Evolutionary conservation across 2,888 invertebrate species (phyloP).

Genomic region (Zonitis immaculata): DNA sequence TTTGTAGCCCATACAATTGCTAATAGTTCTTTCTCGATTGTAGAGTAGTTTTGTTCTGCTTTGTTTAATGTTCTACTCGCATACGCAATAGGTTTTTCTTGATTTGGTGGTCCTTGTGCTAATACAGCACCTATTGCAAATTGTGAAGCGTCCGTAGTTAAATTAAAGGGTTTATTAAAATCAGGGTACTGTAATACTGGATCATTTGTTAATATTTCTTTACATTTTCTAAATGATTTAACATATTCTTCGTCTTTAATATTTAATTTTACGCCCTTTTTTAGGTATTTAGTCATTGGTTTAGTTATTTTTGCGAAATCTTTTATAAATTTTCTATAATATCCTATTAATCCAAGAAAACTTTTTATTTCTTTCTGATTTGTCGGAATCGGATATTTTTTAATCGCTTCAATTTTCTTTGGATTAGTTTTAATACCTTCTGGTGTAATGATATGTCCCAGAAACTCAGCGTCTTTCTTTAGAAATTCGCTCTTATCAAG

Average conservation of each 20-base stretch:
- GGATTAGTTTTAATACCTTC: neutral
- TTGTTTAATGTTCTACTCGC: constrained; percentile 24
- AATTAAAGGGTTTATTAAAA: neutral
- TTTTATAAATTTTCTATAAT: neutral
- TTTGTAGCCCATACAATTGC: constrained; percentile 17
- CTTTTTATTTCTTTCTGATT: no score
- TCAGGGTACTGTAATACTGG: neutral
- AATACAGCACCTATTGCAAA: neutral
- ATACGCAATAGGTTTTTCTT: constrained; percentile 25
- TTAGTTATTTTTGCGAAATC: neutral
- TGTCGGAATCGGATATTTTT: neutral
- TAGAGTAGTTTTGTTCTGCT: constrained; percentile 25
- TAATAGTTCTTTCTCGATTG: constrained; percentile 32
- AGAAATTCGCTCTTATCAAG: neutral
- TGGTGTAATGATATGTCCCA: neutral
- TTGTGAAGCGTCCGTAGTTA: neutral
- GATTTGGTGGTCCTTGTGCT: constrained; percentile 17
- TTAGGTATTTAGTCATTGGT: neutral
- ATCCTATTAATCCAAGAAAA: no score
- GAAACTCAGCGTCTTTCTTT: neutral
- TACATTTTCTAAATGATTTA: neutral
- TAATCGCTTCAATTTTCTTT: neutral
- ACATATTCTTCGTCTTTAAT: neutral
- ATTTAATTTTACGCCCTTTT: neutral
- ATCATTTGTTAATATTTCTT: neutral